phyloP scores from a whole-genome alignment of 30 jellyfish, hydroid and myxozoan genomes.

The Pseudorhiza aurosa region DNA sequence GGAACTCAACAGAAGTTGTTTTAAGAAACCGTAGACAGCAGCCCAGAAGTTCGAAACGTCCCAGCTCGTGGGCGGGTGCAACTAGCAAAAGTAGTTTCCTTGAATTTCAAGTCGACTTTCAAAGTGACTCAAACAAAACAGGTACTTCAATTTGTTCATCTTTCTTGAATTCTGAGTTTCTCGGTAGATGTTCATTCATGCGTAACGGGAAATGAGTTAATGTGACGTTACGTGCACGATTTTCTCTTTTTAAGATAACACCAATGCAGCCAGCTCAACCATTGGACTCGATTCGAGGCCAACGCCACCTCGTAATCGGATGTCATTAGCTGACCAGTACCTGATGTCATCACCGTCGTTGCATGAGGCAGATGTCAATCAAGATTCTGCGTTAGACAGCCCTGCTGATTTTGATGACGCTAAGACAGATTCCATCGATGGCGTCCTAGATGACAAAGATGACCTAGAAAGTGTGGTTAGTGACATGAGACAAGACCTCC shows the following conservation, averaged over 20 bases:
- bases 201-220: too few relatives aligned
- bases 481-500: slow-evolving; percentile 28
- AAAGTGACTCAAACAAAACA: too few relatives aligned
- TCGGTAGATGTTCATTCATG: too few relatives aligned
- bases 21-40: slow-evolving; percentile 37
- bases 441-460: slow-evolving; percentile 54
- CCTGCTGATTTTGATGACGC: slow-evolving; percentile 52
- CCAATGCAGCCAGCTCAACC: neutral
- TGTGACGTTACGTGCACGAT: too few relatives aligned
- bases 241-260: neutral
- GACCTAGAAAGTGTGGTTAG: slow-evolving; percentile 28
- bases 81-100: slow-evolving; percentile 27
- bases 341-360: slow-evolving; percentile 7
- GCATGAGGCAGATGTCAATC: slow-evolving; percentile 13
- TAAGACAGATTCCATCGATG: slow-evolving; percentile 55
- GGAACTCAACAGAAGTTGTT: slow-evolving; percentile 42
- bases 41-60: slow-evolving; percentile 22
- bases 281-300: neutral
- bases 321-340: slow-evolving; percentile 48
- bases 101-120: slow-evolving; percentile 31
- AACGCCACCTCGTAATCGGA: slow-evolving; percentile 17
- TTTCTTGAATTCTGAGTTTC: too few relatives aligned
- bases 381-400: slow-evolving; percentile 43
- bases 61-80: slow-evolving; percentile 68
- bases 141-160: too few relatives aligned